Evolutionary conservation across 2,888 invertebrate species (phyloP), one percentile per base, ranked within the genome.

Genomic region (Athalia rosae): DNA sequence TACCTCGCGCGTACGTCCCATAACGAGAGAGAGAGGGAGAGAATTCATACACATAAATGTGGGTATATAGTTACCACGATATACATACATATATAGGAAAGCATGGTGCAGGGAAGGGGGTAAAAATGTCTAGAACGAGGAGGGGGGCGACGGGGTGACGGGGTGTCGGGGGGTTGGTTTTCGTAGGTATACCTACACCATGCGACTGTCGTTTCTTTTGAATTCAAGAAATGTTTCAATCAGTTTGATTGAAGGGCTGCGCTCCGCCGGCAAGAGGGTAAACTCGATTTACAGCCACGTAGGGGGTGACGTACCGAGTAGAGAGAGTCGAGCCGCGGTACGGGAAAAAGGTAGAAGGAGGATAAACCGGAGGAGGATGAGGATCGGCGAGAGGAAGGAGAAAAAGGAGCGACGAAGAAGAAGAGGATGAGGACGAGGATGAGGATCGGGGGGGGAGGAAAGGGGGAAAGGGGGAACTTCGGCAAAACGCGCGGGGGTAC

Each of bases 211-310:
- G 89, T 90, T 88, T 89, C 89, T 90, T 90, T 89, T 88, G 89
- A 89, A 90, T 90, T 89, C 89, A 89, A 89, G 89, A 89, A 89
- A 89, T 89, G 89, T 90, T 90, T 89, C 89, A 90, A 89, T 89
- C 89, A 90, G 89, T 89, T 89, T 89, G 89, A 89, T 89, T 89
- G 90, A 89, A 89, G 89, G 90, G 89, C 88, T 88, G 88, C 87
- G 87, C 87, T 84, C 87, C 28, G 28, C 28, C 87, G 87, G 89
- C 89, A 89, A 89, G 89, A 89, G 90, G 89, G 90, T 89, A 89
- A 90, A 90, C 90, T 90, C 89, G 89, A 90, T 90, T 89, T 89
- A 88, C 89, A 87, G 89, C 89, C 89, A 88, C 87, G 84, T 87
- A 86, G 84, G 83, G 81, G 82, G 81, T 79, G 79, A 80, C 64